phyloP scores from a whole-genome alignment of 2,888 invertebrate genomes.

The Hirtodrosophila duncani region DNA sequence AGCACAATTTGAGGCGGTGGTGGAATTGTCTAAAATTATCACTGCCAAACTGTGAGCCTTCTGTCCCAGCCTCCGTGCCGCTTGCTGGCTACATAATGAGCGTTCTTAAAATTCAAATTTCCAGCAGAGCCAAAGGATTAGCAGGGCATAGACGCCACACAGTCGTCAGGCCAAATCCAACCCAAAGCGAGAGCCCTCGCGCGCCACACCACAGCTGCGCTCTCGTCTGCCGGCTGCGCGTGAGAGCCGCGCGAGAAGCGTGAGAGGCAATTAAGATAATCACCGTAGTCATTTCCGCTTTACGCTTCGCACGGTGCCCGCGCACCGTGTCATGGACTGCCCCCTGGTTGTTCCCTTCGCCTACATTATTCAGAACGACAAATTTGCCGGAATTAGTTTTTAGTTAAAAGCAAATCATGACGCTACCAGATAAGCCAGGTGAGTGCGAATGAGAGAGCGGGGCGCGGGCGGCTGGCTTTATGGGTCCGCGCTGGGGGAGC shows the following conservation, averaged over 20 bases:
- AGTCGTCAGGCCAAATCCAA: slow-evolving; percentile 5
- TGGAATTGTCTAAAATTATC: slow-evolving; percentile 32
- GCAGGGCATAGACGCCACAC: slow-evolving; percentile 15
- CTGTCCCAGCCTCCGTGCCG: not conserved
- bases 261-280: slow-evolving; percentile 72
- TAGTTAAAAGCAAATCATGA: slow-evolving; percentile 70
- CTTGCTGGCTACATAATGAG: slow-evolving; percentile 38
- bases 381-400: slow-evolving; percentile 68
- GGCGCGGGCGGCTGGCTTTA: slow-evolving; percentile 11
- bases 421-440: slow-evolving; percentile 42
- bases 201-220: too few species aligned
- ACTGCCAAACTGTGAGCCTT: not conserved
- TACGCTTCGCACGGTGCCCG: slow-evolving; percentile 39
- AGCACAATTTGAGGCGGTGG: not conserved
- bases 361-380: slow-evolving; percentile 64
- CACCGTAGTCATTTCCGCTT: slow-evolving; percentile 67
- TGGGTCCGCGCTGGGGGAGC: slow-evolving; percentile 12
- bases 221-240: too few species aligned
- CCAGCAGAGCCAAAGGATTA: slow-evolving; percentile 55
- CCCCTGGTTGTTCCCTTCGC: slow-evolving; percentile 9
- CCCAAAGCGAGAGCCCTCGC: not conserved
- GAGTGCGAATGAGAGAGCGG: not conserved
- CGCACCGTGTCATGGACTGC: not conserved
- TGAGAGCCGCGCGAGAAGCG: slow-evolving; percentile 33
- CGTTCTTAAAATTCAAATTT: slow-evolving; percentile 48